phyloP scores from a whole-genome alignment of 2,888 invertebrate genomes.

The Enchytraeus crypticus region DNA sequence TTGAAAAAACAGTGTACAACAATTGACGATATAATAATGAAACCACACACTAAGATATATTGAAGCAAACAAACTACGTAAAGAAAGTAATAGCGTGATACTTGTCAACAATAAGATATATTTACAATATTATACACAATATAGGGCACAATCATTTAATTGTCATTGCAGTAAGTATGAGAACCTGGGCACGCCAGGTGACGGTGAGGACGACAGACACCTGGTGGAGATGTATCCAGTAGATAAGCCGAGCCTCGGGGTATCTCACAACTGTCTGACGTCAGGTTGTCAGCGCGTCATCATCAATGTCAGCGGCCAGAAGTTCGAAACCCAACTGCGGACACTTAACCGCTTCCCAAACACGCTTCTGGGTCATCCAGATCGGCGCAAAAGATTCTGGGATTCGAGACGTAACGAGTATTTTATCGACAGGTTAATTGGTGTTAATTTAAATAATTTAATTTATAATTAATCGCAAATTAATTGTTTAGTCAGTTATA shows the following conservation, averaged over 20 bases:
- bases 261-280: slow-evolving; percentile 1
- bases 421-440: slow-evolving; percentile 47
- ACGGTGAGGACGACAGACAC: not conserved
- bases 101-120: too few relatives aligned
- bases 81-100: too few relatives aligned
- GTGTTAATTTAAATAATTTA: too few relatives aligned
- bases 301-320: slow-evolving; percentile 40
- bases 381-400: slow-evolving; percentile 39
- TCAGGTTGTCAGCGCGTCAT: slow-evolving; percentile 15
- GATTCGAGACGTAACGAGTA: slow-evolving; percentile 37
- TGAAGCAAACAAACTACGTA: too few relatives aligned
- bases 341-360: slow-evolving; percentile 34
- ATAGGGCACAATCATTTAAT: not conserved
- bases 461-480: too few relatives aligned
- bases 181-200: not conserved
- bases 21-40: too few relatives aligned
- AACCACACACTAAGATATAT: too few relatives aligned
- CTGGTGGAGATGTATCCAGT: not conserved
- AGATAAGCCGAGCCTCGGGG: not conserved
- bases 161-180: not conserved
- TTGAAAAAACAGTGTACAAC: too few relatives aligned
- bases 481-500: too few relatives aligned
- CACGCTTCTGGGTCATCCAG: slow-evolving; percentile 41
- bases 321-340: slow-evolving; percentile 44
- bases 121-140: not conserved